Base-by-base conservation (phyloP, 2,888 invertebrate genomes). In the Molorchus minor region DNA sequence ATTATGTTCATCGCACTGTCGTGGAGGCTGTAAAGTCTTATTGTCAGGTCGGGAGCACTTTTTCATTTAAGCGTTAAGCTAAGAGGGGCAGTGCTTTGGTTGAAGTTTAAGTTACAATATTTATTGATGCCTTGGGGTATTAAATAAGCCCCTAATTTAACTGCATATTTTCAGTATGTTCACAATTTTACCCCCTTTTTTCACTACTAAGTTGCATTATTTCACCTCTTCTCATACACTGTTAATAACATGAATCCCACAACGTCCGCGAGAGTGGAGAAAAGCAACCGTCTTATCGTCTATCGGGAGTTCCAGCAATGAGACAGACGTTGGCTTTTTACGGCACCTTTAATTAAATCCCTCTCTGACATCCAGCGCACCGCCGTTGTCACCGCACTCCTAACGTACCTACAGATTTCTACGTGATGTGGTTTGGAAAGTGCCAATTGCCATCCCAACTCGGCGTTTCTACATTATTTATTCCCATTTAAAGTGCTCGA, bases 291-390 rank as follows among this genome's bases (percentile, higher is more conserved):
- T 51, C 56, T 57, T 51, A 57, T 44, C n/a, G n/a, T n/a, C 56
- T 36, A 51, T 54, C 56, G 20, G 25, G 51, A 51, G 36, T 44
- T 57, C 36, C 56, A 36, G 45, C 44, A 12, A 43, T 21, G 59
- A 59, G 59, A 62, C 64, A 64, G 61, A 64, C 64, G 61, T 68
- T 71, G 73, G 79, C 79, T 79, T 80, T 80, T 80, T 80, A 78
- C 78, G 72, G 74, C 76, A 75, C 78, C 79, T 79, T n/a, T 80
- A 80, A 81, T 80, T 80, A 80, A 81, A 80, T 80, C 80, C 80
- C 78, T 78, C 79, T 80, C 79, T 80, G 80, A 81, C 81, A 80
- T 80, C 77, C 71, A 79, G 75, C 78, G 76, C 75, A 75, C 75
- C 77, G 75, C 75, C 77, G 77, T 78, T 79, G 79, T 80, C 79